phyloP scores from a whole-genome alignment of 2,113 vertebrate species.

The Python bivittatus region DNA sequence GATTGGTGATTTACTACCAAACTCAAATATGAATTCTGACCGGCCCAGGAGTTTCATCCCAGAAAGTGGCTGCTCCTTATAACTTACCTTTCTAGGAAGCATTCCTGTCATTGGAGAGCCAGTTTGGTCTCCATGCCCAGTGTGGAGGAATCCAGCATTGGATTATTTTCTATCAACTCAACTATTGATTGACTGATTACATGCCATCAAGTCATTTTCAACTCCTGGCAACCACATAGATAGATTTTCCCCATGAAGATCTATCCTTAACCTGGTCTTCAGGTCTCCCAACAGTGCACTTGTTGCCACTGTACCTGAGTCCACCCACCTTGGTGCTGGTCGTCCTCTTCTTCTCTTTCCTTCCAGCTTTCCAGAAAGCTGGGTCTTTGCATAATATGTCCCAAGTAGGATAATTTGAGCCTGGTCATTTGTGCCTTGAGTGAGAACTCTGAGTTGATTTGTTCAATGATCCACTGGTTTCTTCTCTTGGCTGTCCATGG shows the following conservation, averaged over 20 bases:
- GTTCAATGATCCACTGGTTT: not conserved
- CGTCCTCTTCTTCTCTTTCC: not conserved
- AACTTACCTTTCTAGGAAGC: not conserved
- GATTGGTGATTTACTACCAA: not conserved
- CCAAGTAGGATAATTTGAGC: not conserved
- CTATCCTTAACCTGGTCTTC: not conserved
- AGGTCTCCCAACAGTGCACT: not conserved
- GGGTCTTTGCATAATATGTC: not conserved
- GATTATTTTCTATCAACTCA: not conserved
- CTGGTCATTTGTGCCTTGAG: not conserved
- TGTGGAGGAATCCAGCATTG: not conserved
- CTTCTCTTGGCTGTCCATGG: not conserved
- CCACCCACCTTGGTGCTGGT: not conserved
- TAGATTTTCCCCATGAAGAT: not conserved
- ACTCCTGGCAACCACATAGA: not conserved
- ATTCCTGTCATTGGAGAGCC: not conserved
- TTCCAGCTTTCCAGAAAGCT: not conserved
- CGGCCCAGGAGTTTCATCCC: not conserved
- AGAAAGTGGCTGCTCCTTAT: not conserved
- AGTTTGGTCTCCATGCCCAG: not conserved
- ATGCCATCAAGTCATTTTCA: not conserved
- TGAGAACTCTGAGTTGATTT: not conserved
- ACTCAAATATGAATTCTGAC: not conserved
- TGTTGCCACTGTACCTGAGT: not conserved
- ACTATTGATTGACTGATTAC: not conserved